These are phyloP conservation scores for Poeciliopsis prolifica DNA, from an alignment of 2,113 vertebrate species.

Conservation along the genomic window DNA sequence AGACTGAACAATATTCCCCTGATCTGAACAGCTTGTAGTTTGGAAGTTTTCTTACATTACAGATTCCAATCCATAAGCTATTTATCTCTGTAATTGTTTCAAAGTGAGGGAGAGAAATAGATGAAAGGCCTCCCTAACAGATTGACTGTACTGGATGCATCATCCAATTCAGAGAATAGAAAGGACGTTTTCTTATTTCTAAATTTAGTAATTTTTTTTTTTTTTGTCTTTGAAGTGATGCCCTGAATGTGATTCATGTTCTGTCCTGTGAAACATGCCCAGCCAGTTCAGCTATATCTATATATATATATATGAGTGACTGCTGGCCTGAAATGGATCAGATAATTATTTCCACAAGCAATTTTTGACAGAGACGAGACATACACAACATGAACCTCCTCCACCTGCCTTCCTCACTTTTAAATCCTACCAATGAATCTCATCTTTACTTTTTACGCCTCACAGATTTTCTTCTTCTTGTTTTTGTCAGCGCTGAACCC, in stretches of 20 bases:
- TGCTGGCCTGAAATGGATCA: slow-evolving; percentile 8
- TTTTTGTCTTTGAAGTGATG: neutral
- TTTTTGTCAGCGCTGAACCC: neutral
- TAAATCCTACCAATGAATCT: neutral
- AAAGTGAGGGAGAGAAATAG: slow-evolving; percentile 8
- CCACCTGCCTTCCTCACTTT: neutral
- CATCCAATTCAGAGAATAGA: neutral
- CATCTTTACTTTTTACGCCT: neutral
- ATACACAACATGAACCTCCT: neutral
- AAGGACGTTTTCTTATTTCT: neutral
- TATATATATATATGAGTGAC: slow-evolving; percentile 17
- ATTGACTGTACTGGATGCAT: neutral
- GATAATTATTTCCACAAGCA: slow-evolving; percentile 15
- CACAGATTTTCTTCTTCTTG: slow-evolving; percentile 62
- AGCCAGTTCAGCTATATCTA: neutral
- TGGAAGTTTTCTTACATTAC: slow-evolving; percentile 18
- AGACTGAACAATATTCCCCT: neutral
- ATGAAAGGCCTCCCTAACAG: neutral
- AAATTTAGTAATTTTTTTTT: neutral
- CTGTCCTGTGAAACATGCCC: slow-evolving; percentile 4
- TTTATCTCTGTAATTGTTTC: slow-evolving; percentile 38
- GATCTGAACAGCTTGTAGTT: neutral
- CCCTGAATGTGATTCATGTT: neutral
- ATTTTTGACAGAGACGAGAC: neutral
- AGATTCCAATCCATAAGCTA: slow-evolving; percentile 25